These are phyloP conservation scores for Crotalus horridus DNA, from an alignment of 2,113 vertebrate species.

Conservation along the genomic window DNA sequence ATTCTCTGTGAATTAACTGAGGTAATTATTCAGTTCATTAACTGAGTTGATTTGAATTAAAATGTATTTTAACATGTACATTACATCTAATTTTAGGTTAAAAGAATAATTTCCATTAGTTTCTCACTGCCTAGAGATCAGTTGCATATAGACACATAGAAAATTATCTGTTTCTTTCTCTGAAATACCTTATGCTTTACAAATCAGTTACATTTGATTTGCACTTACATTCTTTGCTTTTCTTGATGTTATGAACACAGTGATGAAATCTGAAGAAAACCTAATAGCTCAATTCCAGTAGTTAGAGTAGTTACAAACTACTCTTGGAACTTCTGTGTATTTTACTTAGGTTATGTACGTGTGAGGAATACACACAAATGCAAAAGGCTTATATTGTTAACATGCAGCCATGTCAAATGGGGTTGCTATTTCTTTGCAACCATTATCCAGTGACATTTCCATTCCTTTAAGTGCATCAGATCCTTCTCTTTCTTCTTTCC, in stretches of 20 bases:
- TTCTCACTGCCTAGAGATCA: conserved; percentile 29
- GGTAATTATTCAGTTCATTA: not conserved
- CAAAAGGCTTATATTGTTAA: not conserved
- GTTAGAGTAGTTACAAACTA: not conserved
- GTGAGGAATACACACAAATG: not conserved
- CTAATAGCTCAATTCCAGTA: not conserved
- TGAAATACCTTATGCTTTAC: not conserved
- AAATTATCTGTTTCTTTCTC: not conserved
- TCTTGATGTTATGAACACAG: not conserved
- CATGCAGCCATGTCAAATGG: not conserved
- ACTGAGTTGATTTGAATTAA: not conserved
- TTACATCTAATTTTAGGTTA: not conserved
- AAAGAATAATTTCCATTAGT: not conserved
- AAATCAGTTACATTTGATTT: not conserved
- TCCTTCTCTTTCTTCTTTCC: not conserved
- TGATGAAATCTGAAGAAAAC: not conserved
- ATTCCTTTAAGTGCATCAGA: not conserved
- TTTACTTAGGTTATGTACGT: not conserved
- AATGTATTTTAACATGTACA: not conserved
- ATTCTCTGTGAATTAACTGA: not conserved
- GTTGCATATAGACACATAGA: not conserved
- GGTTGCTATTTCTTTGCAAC: not conserved
- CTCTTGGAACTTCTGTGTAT: not conserved
- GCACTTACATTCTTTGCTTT: not conserved
- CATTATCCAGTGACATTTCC: not conserved